Conservation (phyloP, 2,888 invertebrate genomes). For the Phrixothrix hirtus region DNA sequence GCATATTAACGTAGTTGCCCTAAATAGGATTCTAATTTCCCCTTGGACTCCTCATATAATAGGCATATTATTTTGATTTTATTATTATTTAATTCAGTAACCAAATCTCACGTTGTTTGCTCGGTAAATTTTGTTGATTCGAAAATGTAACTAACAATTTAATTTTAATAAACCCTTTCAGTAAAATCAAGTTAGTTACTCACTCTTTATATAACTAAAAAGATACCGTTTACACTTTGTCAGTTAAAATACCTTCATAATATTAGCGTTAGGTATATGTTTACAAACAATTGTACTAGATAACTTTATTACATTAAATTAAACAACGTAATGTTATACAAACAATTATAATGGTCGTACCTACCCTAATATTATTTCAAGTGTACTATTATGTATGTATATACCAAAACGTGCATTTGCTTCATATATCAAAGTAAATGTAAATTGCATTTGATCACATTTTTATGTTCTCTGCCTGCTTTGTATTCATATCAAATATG, state of each 20-base stretch:
- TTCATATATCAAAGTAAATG: conserved; percentile 23
- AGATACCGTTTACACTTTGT: not conserved
- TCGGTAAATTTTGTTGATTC: too few species aligned
- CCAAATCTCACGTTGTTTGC: too few species aligned
- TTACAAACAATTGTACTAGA: not conserved
- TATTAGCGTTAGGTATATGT: too few species aligned
- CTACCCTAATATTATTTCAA: conserved; percentile 11
- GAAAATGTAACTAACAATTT: too few species aligned
- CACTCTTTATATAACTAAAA: not conserved
- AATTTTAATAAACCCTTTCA: too few species aligned
- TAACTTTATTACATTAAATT: conserved; percentile 1
- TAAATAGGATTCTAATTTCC: too few species aligned
- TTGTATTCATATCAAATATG: conserved; percentile 5
- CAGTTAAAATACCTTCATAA: not conserved
- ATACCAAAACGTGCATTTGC: conserved; percentile 20
- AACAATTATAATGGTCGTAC: not conserved
- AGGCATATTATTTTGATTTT: too few species aligned
- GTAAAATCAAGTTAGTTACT: too few species aligned
- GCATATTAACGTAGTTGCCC: too few species aligned
- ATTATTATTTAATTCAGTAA: too few species aligned
- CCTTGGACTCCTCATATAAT: too few species aligned
- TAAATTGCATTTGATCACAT: conserved; percentile 22
- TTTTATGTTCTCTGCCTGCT: conserved; percentile 11
- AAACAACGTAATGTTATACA: not conserved
- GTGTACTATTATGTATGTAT: conserved; percentile 3